Evolutionary conservation across 1,140 invertebrate genomes (phyloP), one percentile per base, ranked within the genome.

Genomic region (Bombus picipes): DNA sequence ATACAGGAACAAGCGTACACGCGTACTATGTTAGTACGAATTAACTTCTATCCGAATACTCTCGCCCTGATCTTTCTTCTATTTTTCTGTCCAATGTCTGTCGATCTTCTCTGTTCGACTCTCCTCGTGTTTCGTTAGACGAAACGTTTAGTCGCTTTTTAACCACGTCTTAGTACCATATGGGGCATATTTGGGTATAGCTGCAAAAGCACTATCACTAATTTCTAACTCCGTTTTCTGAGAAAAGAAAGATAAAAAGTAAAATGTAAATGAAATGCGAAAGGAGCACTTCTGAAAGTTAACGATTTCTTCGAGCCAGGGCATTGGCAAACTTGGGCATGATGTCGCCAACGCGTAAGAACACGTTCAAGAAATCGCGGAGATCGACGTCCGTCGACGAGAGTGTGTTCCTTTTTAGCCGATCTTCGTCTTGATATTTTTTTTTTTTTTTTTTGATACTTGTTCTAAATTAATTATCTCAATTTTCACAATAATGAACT

Each of bases 321-420:
- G 97, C 97, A 97, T 97, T 97, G 97, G 97, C 97, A 97, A 97
- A 96, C 96, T 95, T 95, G 94, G 94, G 94, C 95, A 95, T 95
- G 95, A 93, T 95, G 94, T 95, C 93, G 95, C 95, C 95, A 95
- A 95, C 95, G 93, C 93, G 93, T 92, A 93, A 41, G 34, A 10
- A 65, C 28, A 62, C 75, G 57, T 59, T 34, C 10, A 76, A 34
- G 53, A 71, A 74, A 15, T 53, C 80, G 76, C 72, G 53, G 3
- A 53, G 25, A 73, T 77, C 73, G 53, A 78, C 59, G 73, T 81
- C 37, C 65, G 83, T 39, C 76, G 86, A 78, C 39, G 59, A 66
- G 75, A 80, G 71, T 77, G 62, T 57, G 47, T 80, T 65, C n/a
- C 32, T 72, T 59, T 72, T n/a, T 65, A 32, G 22, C 43, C 62